Evolutionary conservation across 2,797 vertebrate species (phyloP), one percentile per base, ranked within the genome.

Genomic region (Taenioides sp.): DNA sequence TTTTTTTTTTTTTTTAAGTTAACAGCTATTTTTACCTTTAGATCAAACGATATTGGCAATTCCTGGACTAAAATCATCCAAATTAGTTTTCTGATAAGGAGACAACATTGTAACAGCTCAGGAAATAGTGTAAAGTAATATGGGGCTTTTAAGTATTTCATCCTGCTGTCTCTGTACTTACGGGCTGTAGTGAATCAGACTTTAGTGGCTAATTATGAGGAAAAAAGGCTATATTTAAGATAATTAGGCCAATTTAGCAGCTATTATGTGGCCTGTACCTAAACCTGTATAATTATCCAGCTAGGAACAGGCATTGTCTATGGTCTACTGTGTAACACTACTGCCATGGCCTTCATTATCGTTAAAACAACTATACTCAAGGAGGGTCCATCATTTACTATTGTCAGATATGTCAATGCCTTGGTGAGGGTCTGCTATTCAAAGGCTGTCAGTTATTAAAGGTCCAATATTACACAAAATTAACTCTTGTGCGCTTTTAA

Each of bases 221-320:
- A 14, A 12, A 22, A 40, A 63, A 23, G 18, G 14, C 61, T 22
- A n/a, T 43, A 22, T 63, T 63, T 63, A 40, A 40, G 34, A 43
- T 63, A 40, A 63, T 63, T 43, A 63, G 34, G 11, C 37, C 61
- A 23, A 20, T 43, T 63, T 40, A 63, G 34, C 11, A 6, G 20
- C 34, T 63, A 43, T 63, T 40, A 22, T 22, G 34, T 43, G 61
- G 31, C 40, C 61, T 23, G 20, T 20, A 63, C 61, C 61, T 63
- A 14, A 22, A 40, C 18, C 18, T 63, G 61, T 63, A 2, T 63
- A 43, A 63, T 63, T 59, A 59, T 3, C 25, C 18, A 11, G 31
- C 60, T 37, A 18, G 14, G 57, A 16, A 28, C 25, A 14, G 22
- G 9, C 54, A 25, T 22, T 11, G 54, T 11, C 20, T n/a, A 3